A percentile compares a stretch with the other conserved stretches of the same genome.
phyloP scores from a whole-genome alignment of 2,797 vertebrate species.

The Taeniopygia guttata region DNA sequence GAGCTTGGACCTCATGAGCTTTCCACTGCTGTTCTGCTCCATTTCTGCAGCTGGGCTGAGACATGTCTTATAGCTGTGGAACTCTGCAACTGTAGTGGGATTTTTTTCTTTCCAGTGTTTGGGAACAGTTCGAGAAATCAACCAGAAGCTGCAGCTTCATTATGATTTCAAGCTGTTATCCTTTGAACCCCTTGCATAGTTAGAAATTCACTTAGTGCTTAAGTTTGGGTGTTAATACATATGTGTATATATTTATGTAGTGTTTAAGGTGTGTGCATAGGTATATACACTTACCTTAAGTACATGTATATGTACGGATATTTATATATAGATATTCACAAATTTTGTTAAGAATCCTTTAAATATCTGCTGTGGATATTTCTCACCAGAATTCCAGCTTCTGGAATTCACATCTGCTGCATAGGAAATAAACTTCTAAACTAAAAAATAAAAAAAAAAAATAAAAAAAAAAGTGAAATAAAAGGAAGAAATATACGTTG shows the following conservation, averaged over 20 bases:
- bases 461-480: not conserved
- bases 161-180: not conserved
- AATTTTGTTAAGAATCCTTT: not conserved
- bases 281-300: too few relatives aligned
- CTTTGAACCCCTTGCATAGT: not conserved
- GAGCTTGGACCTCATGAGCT: fast-evolving
- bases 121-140: not conserved
- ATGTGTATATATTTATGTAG: fast-evolving
- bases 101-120: not conserved
- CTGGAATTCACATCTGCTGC: not conserved
- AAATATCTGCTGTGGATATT: not conserved
- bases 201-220: not conserved
- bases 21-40: not conserved
- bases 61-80: fast-evolving
- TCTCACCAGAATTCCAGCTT: not conserved
- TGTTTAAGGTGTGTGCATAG: too few relatives aligned
- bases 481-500: not conserved
- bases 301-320: fast-evolving
- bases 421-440: not conserved
- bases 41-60: not conserved
- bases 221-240: fast-evolving
- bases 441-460: too few relatives aligned
- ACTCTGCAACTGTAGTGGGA: not conserved
- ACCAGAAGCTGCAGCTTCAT: not conserved
- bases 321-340: fast-evolving